Percentiles rank a stretch among this genome's conserved stretches.
These are phyloP conservation scores for Atherinosoma microstoma DNA, from an alignment of 2,797 vertebrate genomes.

Conservation along the genomic window DNA sequence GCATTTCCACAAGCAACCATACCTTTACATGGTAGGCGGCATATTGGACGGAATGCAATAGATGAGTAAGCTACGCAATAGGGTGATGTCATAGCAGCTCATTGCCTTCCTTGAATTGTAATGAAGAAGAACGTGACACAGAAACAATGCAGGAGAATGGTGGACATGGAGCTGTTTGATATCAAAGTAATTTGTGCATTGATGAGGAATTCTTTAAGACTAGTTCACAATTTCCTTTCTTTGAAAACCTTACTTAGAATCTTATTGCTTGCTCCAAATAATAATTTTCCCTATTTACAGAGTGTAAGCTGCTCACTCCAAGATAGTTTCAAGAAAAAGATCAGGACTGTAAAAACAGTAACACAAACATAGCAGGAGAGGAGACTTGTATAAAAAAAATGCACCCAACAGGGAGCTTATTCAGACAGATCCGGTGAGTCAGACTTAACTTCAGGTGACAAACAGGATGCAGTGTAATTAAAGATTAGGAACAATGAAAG, in stretches of 20 bases:
- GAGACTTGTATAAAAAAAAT: no score
- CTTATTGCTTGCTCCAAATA: no score
- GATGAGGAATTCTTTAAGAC: neutral
- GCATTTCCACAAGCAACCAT: no score
- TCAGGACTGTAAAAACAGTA: neutral
- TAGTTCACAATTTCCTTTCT: neutral
- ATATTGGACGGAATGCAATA: no score
- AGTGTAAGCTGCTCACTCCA: neutral
- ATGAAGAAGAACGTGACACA: no score
- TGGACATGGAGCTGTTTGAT: no score
- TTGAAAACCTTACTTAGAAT: neutral
- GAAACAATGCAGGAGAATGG: no score
- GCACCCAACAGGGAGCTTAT: neutral
- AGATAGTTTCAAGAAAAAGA: neutral
- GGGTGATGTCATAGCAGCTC: no score
- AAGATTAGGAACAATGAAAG: neutral
- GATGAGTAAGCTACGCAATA: no score
- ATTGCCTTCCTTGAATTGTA: no score
- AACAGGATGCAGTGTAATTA: slow-evolving; percentile 6
- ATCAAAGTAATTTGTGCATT: neutral
- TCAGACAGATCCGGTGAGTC: slow-evolving; percentile 2
- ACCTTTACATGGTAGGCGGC: no score
- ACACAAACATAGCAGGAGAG: neutral
- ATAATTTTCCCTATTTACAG: neutral
- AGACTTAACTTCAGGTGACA: slow-evolving; percentile 10